Evolutionary conservation across 2,797 vertebrate species (phyloP).

Genomic region (Avahi laniger): DNA sequence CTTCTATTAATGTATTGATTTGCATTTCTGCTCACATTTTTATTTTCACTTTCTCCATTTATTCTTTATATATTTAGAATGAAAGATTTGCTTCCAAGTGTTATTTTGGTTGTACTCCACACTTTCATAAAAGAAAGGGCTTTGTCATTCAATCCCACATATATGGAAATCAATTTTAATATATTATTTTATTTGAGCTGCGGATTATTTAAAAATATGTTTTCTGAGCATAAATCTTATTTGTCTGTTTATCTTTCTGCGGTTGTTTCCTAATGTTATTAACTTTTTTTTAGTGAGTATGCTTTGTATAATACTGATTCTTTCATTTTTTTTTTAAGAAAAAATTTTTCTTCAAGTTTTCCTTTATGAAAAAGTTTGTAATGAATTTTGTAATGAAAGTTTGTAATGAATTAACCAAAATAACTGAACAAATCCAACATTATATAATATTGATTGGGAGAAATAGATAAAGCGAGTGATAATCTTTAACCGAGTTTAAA

Average conservation of each 20-base stretch:
- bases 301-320: background rate
- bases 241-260: background rate
- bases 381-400: background rate
- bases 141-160: background rate
- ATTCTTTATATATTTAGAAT: too few relatives aligned
- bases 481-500: background rate
- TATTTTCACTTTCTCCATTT: too few relatives aligned
- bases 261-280: background rate
- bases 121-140: background rate
- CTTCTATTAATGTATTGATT: too few relatives aligned
- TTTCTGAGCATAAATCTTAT: background rate
- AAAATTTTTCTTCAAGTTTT: too few relatives aligned
- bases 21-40: too few relatives aligned
- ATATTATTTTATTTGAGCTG: background rate
- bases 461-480: background rate
- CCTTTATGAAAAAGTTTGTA: fast-evolving
- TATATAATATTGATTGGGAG: background rate
- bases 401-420: background rate
- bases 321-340: background rate
- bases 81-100: background rate
- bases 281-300: background rate
- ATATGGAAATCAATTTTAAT: background rate
- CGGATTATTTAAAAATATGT: background rate
- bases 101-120: background rate
- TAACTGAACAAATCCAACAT: background rate